Percentiles rank a stretch among this genome's conserved stretches.
These are phyloP conservation scores for Enteromius treurensis DNA, from an alignment of 2,797 vertebrate genomes.

Conservation along the genomic window DNA sequence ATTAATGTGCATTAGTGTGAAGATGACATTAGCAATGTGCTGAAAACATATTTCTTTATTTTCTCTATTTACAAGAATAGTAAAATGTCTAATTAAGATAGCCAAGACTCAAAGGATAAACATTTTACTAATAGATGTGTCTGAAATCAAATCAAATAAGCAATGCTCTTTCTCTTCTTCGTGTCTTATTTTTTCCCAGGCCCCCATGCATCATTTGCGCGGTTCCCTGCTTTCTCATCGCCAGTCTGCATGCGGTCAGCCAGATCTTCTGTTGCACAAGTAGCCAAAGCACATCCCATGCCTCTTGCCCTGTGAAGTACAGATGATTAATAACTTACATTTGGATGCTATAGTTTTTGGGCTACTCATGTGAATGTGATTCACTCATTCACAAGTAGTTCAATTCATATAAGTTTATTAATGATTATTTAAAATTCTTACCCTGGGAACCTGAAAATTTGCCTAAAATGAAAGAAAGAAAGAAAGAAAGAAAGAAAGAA, in stretches of 20 bases:
- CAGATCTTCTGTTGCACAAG: slow-evolving; percentile 56
- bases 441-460: fast-evolving
- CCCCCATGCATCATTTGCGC: slow-evolving; percentile 35
- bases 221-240: slow-evolving; percentile 61
- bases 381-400: not conserved
- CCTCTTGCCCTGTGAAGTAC: not conserved
- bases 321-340: not conserved
- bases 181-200: slow-evolving; percentile 60
- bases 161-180: slow-evolving; percentile 43
- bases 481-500: too few relatives aligned
- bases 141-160: not conserved
- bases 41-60: slow-evolving; percentile 1
- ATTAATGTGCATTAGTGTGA: not conserved
- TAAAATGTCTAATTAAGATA: not conserved
- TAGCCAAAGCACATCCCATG: not conserved
- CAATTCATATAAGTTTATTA: not conserved
- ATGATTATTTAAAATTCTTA: not conserved
- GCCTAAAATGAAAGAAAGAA: not conserved
- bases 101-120: not conserved
- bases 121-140: not conserved
- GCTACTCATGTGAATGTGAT: not conserved
- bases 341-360: not conserved
- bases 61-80: not conserved
- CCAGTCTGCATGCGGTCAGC: slow-evolving; percentile 44
- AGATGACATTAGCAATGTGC: not conserved